Evolutionary conservation across 2,113 vertebrate genomes (phyloP).

Genomic region (Gopherus flavomarginatus): DNA sequence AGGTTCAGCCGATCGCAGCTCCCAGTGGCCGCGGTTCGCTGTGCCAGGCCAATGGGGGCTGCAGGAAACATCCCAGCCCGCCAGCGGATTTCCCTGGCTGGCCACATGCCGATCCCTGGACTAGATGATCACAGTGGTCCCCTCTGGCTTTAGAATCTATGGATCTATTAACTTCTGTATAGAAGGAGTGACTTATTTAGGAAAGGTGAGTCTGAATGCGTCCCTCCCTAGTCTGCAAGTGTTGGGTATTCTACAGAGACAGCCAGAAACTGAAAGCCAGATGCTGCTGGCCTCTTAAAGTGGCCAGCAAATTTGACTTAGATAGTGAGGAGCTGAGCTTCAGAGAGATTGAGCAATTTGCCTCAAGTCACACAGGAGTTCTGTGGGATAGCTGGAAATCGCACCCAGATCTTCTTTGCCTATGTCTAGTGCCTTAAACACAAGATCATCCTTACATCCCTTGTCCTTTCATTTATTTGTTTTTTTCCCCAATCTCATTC

Average conservation of each 20-base stretch:
- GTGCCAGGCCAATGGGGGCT: too few relatives aligned
- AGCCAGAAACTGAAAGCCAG: fast-evolving
- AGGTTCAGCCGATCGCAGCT: too few relatives aligned
- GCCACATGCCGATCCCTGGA: neutral
- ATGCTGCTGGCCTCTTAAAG: neutral
- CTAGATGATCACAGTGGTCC: neutral
- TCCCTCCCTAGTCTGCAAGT: neutral
- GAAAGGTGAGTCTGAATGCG: neutral
- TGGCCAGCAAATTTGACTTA: neutral
- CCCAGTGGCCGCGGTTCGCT: too few relatives aligned
- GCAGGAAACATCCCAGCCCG: too few relatives aligned
- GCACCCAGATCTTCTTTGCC: neutral
- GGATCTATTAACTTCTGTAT: neutral
- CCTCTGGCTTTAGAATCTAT: neutral
- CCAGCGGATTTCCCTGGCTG: too few relatives aligned
- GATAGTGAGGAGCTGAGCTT: fast-evolving
- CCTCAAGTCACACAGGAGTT: neutral
- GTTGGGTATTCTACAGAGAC: neutral
- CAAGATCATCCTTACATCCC: neutral
- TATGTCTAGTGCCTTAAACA: neutral
- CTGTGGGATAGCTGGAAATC: neutral
- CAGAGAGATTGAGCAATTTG: neutral
- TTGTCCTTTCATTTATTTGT: neutral
- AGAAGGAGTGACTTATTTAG: neutral
- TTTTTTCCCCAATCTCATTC: neutral